Evolutionary conservation across 2,797 vertebrate genomes (phyloP).

Genomic region (Anisognathus igniventris): DNA sequence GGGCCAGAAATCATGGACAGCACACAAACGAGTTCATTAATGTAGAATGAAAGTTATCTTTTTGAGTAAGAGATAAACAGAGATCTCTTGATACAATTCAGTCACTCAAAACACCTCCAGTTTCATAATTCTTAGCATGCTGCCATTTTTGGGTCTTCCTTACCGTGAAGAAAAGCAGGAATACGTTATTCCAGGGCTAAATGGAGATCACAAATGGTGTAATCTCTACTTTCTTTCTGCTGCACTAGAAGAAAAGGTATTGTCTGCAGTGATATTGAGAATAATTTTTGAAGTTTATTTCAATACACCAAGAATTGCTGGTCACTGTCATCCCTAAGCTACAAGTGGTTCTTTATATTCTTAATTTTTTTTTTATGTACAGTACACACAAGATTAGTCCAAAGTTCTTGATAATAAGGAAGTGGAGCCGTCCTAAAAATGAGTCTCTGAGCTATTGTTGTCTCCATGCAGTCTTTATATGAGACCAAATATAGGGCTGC

Average conservation of each 20-base stretch:
- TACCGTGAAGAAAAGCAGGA: background rate
- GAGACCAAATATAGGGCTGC: background rate
- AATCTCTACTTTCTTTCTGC: background rate
- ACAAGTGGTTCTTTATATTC: background rate
- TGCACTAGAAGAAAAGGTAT: background rate
- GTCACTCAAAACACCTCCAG: background rate
- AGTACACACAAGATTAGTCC: background rate
- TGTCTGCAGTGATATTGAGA: background rate
- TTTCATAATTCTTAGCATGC: background rate
- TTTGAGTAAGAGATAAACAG: background rate
- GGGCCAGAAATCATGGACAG: background rate
- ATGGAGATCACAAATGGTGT: background rate
- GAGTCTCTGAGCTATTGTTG: background rate
- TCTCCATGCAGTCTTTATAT: background rate
- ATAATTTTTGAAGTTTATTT: background rate
- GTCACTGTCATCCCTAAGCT: background rate
- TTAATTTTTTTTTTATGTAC: background rate
- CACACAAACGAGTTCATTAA: background rate
- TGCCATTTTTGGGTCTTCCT: background rate
- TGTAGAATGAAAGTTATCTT: background rate
- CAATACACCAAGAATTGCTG: accelerated
- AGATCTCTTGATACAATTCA: background rate
- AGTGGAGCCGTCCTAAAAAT: background rate
- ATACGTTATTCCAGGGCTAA: background rate
- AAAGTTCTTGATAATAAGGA: background rate